phyloP scores from a whole-genome alignment of 30 jellyfish, hydroid and myxozoan genomes.

The Nemopilema nomurai region DNA sequence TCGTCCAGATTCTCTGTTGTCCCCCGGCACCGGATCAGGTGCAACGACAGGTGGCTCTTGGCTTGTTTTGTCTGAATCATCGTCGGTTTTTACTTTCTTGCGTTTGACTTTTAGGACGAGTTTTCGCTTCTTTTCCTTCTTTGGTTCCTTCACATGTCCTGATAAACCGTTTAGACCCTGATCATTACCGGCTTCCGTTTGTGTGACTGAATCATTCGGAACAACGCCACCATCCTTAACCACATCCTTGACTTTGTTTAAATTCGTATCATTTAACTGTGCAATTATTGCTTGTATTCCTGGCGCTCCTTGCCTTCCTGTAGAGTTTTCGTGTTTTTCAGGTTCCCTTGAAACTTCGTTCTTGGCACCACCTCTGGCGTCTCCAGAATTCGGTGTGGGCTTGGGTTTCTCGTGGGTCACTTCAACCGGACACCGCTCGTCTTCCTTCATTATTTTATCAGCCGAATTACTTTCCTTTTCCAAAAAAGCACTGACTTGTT shows the following conservation, averaged over 20 bases:
- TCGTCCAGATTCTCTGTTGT: neutral
- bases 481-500: neutral
- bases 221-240: neutral
- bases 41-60: slow-evolving; percentile 50
- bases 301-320: neutral
- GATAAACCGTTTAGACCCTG: neutral
- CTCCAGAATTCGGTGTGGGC: no score
- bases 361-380: no score
- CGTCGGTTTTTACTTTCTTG: slow-evolving; percentile 31
- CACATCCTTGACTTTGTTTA: slow-evolving; percentile 4
- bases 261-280: neutral
- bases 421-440: neutral
- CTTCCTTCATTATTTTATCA: neutral
- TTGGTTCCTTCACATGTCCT: neutral
- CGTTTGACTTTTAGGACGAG: slow-evolving; percentile 66
- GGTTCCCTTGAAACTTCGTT: neutral
- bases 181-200: neutral
- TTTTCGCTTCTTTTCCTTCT: slow-evolving; percentile 67
- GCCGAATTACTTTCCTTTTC: neutral
- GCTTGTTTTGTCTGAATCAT: neutral
- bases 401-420: neutral
- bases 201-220: neutral
- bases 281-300: neutral
- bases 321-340: neutral
- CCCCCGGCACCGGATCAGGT: slow-evolving; percentile 30